phyloP scores from a whole-genome alignment of 2,888 invertebrate genomes.

The Meandrusa payeni region DNA sequence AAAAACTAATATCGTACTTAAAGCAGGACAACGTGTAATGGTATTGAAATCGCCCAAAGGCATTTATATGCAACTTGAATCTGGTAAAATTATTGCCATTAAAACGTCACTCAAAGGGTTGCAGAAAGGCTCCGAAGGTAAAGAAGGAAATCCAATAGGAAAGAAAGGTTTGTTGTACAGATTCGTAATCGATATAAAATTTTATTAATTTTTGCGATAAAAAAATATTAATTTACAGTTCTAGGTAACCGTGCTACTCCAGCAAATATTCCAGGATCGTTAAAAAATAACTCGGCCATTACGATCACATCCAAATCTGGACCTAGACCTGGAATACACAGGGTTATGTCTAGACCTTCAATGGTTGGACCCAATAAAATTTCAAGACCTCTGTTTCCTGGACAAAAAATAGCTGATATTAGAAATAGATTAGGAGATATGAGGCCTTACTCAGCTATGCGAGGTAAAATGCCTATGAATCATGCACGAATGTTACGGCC shows the following conservation, averaged over 20 bases:
- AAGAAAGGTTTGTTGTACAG: slow-evolving; percentile 57
- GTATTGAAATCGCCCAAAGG: slow-evolving; percentile 97
- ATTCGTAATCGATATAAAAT: not conserved
- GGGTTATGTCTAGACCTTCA: slow-evolving; percentile 58
- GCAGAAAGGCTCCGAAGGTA: slow-evolving; percentile 58
- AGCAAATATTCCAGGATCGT: slow-evolving; percentile 66
- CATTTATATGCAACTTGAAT: slow-evolving; percentile 96
- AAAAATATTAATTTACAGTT: slow-evolving; percentile 43
- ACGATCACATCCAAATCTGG: slow-evolving; percentile 79
- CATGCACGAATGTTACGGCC: slow-evolving; percentile 55
- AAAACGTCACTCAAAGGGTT: slow-evolving; percentile 87
- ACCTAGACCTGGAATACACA: slow-evolving; percentile 57
- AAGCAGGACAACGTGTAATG: slow-evolving; percentile 96
- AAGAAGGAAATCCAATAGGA: slow-evolving; percentile 58
- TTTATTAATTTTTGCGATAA: not conserved
- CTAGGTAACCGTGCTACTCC: slow-evolving; percentile 58
- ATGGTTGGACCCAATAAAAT: slow-evolving; percentile 50
- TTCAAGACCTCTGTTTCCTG: slow-evolving; percentile 55
- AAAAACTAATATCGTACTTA: slow-evolving; percentile 93
- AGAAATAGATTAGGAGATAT: slow-evolving; percentile 61
- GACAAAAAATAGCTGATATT: slow-evolving; percentile 68
- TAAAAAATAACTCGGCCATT: slow-evolving; percentile 82
- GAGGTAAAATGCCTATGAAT: slow-evolving; percentile 52
- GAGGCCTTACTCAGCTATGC: slow-evolving; percentile 52
- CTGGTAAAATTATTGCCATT: slow-evolving; percentile 97